phyloP scores from a whole-genome alignment of 2,888 invertebrate species.

The Octodonta nipae region DNA sequence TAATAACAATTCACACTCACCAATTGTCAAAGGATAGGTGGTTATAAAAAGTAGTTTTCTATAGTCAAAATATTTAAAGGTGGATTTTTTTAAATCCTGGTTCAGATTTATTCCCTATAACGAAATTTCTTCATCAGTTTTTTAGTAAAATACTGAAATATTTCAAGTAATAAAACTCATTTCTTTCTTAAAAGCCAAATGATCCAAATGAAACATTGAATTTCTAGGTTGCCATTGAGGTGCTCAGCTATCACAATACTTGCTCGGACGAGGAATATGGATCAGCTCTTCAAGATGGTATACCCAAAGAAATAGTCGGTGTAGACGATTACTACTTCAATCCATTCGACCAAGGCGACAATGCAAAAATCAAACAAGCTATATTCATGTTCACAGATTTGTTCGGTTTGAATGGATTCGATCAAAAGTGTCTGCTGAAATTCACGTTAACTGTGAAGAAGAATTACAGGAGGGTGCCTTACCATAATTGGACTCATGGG shows the following conservation, averaged over 20 bases:
- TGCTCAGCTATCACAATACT: constrained; percentile 70
- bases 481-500: constrained; percentile 81
- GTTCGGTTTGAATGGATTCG: constrained; percentile 53
- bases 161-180: too few relatives aligned
- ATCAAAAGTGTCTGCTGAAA: constrained; percentile 50
- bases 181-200: too few relatives aligned
- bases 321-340: constrained; percentile 55
- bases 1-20: too few relatives aligned
- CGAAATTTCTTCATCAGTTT: too few relatives aligned
- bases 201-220: too few relatives aligned
- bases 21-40: too few relatives aligned
- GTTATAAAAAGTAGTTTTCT: too few relatives aligned
- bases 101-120: too few relatives aligned
- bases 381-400: constrained; percentile 62
- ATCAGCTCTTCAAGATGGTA: constrained; percentile 20
- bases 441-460: constrained; percentile 72
- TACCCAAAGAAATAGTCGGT: constrained; percentile 24
- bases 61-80: too few relatives aligned
- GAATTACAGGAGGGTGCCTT: constrained; percentile 71
- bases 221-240: constrained; percentile 39
- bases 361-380: constrained; percentile 58
- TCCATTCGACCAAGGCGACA: constrained; percentile 54
- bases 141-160: too few relatives aligned
- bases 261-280: constrained; percentile 57
- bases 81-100: too few relatives aligned